These are phyloP conservation scores for Macrophya annulata DNA, from an alignment of 2,888 invertebrate genomes.

Conservation along the genomic window DNA sequence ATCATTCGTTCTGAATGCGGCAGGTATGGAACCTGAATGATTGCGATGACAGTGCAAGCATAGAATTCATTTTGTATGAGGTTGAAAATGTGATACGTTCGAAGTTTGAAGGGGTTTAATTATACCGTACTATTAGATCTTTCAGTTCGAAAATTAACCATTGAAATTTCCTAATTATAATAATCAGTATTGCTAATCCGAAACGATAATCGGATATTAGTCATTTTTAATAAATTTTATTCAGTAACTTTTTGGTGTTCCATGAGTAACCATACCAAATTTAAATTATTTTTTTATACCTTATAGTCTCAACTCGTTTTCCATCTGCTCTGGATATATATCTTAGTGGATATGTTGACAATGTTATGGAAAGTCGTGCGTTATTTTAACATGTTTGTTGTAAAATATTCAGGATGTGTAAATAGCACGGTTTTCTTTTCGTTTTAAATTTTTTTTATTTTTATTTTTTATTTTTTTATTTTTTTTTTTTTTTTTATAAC, in stretches of 20 bases:
- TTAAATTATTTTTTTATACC: constrained; percentile 16
- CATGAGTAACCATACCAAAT: neutral
- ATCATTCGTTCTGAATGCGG: constrained; percentile 25
- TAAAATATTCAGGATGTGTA: constrained; percentile 43
- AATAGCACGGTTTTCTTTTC: neutral
- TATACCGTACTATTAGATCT: neutral
- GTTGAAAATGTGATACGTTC: constrained; percentile 9
- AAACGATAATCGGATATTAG: constrained; percentile 26
- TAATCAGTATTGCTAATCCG: constrained; percentile 12
- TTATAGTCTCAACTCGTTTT: constrained; percentile 14
- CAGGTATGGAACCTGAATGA: constrained; percentile 14
- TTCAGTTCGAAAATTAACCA: constrained; percentile 5
- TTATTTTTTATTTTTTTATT: too few species aligned
- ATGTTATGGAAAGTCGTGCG: constrained; percentile 28
- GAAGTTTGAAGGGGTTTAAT: constrained; percentile 11
- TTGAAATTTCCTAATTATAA: constrained; percentile 5
- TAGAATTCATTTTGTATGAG: neutral
- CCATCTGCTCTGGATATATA: constrained; percentile 5
- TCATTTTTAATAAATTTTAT: too few species aligned
- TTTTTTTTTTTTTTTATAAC: constrained; percentile 35
- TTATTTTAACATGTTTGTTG: constrained; percentile 23
- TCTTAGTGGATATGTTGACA: constrained; percentile 31
- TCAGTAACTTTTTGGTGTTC: neutral
- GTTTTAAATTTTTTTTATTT: too few species aligned
- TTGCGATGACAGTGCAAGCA: neutral